phyloP scores from a whole-genome alignment of 2,888 invertebrate species.

The Sarcophaga carnaria region DNA sequence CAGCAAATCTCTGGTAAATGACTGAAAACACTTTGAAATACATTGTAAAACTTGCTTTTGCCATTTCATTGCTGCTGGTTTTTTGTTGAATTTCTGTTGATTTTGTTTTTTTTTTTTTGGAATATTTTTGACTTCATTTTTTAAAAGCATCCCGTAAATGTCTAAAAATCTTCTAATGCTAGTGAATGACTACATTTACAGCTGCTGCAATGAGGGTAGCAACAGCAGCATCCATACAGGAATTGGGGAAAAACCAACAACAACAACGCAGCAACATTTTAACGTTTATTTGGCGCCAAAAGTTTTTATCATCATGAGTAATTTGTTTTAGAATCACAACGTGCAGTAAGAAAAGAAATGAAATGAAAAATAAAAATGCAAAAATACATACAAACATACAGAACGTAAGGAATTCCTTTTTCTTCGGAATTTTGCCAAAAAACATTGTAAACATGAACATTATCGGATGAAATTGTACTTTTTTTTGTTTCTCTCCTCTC shows the following conservation, averaged over 20 bases:
- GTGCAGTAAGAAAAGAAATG: too few species aligned
- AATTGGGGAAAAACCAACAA: not conserved
- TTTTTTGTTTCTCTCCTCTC: too few species aligned
- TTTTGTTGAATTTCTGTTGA: not conserved
- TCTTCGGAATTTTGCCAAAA: slow-evolving; percentile 58
- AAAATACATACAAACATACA: not conserved
- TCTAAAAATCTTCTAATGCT: not conserved
- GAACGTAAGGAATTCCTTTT: not conserved
- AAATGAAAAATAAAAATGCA: not conserved
- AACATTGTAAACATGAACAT: slow-evolving; percentile 61
- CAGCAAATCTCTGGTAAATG: slow-evolving; percentile 7
- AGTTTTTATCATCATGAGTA: slow-evolving; percentile 56
- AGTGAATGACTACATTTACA: not conserved
- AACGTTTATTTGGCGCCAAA: slow-evolving; percentile 67
- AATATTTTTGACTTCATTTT: not conserved
- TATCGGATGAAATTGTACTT: slow-evolving; percentile 32
- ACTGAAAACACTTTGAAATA: slow-evolving; percentile 6
- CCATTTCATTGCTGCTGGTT: not conserved
- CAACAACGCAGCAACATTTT: not conserved
- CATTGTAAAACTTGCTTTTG: not conserved
- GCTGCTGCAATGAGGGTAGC: not conserved
- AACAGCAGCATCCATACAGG: not conserved
- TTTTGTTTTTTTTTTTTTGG: not conserved
- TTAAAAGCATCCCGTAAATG: slow-evolving; percentile 26
- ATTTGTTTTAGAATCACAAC: slow-evolving; percentile 17